Percentiles rank a stretch among this genome's conserved stretches.
phyloP scores from a whole-genome alignment of 2,888 invertebrate genomes.

The Orgyia antiqua region DNA sequence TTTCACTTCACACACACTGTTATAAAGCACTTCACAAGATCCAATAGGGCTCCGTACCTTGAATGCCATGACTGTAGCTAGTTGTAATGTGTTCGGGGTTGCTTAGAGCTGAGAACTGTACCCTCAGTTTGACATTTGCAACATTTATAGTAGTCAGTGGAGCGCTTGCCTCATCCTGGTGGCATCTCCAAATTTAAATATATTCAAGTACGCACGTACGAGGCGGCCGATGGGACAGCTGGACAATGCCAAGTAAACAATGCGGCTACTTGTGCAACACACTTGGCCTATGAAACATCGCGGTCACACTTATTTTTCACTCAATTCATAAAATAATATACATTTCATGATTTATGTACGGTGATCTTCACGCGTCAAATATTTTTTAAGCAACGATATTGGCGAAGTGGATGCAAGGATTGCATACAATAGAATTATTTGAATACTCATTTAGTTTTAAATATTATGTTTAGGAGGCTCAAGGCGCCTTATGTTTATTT shows the following conservation, averaged over 20 bases:
- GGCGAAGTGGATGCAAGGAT: conserved; percentile 23
- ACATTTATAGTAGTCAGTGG: conserved; percentile 59
- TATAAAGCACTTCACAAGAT: conserved; percentile 36
- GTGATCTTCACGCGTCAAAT: conserved; percentile 34
- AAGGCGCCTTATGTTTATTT: conserved; percentile 14
- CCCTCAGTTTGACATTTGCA: conserved; percentile 48
- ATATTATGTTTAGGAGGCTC: conserved; percentile 20
- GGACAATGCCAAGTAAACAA: conserved; percentile 74
- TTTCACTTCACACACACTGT: conserved; percentile 27
- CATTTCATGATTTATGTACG: conserved; percentile 36
- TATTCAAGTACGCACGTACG: conserved; percentile 77
- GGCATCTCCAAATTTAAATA: conserved; percentile 77
- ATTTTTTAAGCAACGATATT: conserved; percentile 26
- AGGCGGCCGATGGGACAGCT: conserved; percentile 50
- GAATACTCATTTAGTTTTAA: conserved; percentile 10
- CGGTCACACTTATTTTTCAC: conserved; percentile 58
- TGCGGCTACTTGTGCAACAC: conserved; percentile 65
- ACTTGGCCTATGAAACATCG: conserved; percentile 54
- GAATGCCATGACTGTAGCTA: conserved; percentile 60
- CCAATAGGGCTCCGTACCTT: conserved; percentile 57
- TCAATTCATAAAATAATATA: conserved; percentile 38
- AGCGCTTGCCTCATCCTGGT: conserved; percentile 69
- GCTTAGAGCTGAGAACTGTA: conserved; percentile 64
- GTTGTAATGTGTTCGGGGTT: conserved; percentile 57
- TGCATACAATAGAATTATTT: conserved; percentile 14